These are phyloP conservation scores for Lates japonicus DNA, from an alignment of 2,797 vertebrate genomes.

Conservation along the genomic window DNA sequence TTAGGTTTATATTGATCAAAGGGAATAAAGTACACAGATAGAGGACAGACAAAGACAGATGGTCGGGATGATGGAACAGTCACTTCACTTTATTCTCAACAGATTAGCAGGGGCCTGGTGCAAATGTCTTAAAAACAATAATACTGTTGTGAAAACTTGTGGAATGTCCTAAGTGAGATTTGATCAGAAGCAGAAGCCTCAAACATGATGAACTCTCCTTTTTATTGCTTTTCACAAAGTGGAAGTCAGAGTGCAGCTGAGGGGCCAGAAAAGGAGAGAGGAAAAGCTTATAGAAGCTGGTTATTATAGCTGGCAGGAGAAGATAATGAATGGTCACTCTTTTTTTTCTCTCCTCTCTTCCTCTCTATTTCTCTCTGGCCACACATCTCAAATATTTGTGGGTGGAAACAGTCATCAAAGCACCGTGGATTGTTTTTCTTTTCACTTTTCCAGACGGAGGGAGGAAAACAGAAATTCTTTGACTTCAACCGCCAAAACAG, in stretches of 20 bases:
- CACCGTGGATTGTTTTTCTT: constrained; percentile 30
- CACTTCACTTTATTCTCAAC: not conserved
- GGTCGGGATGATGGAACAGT: not conserved
- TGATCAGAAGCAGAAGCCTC: constrained; percentile 27
- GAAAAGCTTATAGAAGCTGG: constrained; percentile 54
- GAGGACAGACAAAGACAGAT: not conserved
- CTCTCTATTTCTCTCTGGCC: constrained; percentile 41
- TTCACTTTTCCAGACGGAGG: constrained; percentile 49
- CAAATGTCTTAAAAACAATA: constrained; percentile 9
- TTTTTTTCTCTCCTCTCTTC: constrained; percentile 26
- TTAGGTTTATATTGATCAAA: not conserved
- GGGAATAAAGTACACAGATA: not conserved
- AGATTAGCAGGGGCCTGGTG: constrained; percentile 1
- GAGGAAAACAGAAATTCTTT: constrained; percentile 30
- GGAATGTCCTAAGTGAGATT: constrained; percentile 19
- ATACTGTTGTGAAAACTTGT: not conserved
- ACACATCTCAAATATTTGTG: constrained; percentile 75
- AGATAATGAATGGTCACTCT: constrained; percentile 69
- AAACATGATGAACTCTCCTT: constrained; percentile 19
- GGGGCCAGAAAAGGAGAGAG: constrained; percentile 53
- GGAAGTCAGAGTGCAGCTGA: constrained; percentile 39
- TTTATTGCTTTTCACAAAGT: constrained; percentile 57
- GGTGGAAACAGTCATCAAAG: constrained; percentile 71
- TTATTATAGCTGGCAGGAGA: constrained; percentile 75
- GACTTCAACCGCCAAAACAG: constrained; percentile 41